phyloP scores from a whole-genome alignment of 2,797 vertebrate species.

The Coregonus sp. region DNA sequence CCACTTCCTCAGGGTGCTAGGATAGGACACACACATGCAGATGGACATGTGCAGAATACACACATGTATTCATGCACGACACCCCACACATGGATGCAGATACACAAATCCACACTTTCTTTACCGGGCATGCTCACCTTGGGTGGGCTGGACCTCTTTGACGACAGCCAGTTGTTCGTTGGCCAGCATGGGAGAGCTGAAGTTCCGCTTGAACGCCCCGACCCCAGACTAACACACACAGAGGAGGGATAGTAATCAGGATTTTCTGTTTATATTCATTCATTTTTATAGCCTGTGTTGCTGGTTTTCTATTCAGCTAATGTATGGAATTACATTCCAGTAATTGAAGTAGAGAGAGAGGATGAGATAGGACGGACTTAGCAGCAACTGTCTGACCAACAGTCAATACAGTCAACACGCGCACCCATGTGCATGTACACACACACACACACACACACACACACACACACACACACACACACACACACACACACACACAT shows the following conservation, averaged over 20 bases:
- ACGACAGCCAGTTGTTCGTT: slow-evolving; percentile 78
- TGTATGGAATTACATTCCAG: slow-evolving; percentile 33
- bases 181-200: slow-evolving; percentile 88
- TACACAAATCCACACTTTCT: slow-evolving; percentile 18
- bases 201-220: slow-evolving; percentile 88
- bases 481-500: slow-evolving; percentile 15
- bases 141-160: slow-evolving; percentile 78
- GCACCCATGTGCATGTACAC: slow-evolving; percentile 13
- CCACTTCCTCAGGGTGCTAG: not conserved
- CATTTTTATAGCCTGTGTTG: slow-evolving; percentile 13
- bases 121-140: slow-evolving; percentile 73
- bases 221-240: slow-evolving; percentile 76
- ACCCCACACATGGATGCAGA: slow-evolving; percentile 15
- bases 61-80: not conserved
- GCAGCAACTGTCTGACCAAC: not conserved
- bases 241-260: slow-evolving; percentile 19
- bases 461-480: slow-evolving; percentile 18
- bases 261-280: too few species aligned
- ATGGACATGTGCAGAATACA: too few species aligned
- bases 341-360: slow-evolving; percentile 32
- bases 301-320: not conserved
- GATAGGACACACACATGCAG: not conserved
- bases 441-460: not conserved
- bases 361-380: not conserved
- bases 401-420: slow-evolving; percentile 8